Evolutionary conservation across 2,888 invertebrate genomes (phyloP).

Genomic region (Chymomyza caudatula): DNA sequence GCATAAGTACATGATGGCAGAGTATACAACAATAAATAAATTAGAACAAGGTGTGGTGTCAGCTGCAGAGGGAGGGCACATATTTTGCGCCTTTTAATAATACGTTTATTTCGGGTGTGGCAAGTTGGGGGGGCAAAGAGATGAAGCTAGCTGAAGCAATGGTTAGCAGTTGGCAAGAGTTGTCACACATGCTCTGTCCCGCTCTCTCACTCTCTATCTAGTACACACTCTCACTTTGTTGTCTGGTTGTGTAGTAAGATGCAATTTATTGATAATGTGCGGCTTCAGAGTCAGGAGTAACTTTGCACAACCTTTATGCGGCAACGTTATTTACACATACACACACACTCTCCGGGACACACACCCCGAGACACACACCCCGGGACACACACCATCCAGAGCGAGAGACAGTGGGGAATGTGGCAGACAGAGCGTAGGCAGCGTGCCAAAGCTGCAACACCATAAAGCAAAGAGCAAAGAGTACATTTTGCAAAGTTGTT

Average conservation of each 20-base stretch:
- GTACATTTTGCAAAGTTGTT: conserved; percentile 53
- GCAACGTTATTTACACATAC: conserved; percentile 50
- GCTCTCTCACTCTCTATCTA: background rate
- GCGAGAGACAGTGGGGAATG: conserved; percentile 3
- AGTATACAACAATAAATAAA: conserved; percentile 57
- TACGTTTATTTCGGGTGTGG: conserved; percentile 2
- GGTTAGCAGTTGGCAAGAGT: background rate
- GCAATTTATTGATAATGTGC: conserved; percentile 71
- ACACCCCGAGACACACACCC: too few species aligned
- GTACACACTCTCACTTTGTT: background rate
- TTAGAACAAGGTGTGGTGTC: conserved; percentile 63
- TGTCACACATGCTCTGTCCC: background rate
- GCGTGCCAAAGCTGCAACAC: conserved; percentile 22
- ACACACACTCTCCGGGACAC: too few species aligned
- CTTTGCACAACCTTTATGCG: conserved; percentile 53
- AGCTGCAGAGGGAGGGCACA: background rate
- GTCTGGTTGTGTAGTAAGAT: conserved; percentile 54
- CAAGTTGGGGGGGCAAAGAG: background rate
- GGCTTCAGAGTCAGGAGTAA: conserved; percentile 36
- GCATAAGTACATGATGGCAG: background rate
- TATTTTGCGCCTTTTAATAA: conserved; percentile 44
- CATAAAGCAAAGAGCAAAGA: conserved; percentile 29
- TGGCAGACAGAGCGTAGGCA: conserved; percentile 12
- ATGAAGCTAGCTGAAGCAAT: background rate
- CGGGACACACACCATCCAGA: too few species aligned